These are phyloP conservation scores for Sesia apiformis DNA, from an alignment of 2,888 invertebrate species.

Conservation along the genomic window DNA sequence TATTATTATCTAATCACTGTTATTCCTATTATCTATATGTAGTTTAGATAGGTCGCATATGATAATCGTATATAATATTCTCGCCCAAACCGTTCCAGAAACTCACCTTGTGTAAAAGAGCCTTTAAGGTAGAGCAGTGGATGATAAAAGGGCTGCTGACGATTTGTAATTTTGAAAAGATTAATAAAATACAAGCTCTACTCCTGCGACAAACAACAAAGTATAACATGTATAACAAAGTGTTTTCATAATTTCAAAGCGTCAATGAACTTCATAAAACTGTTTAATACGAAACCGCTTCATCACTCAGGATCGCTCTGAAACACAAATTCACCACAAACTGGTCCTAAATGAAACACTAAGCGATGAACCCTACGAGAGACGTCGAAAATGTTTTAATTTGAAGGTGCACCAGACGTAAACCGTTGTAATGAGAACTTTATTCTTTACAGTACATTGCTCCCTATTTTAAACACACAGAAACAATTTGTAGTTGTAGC, in stretches of 20 bases:
- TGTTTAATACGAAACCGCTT: neutral
- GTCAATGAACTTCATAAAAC: neutral
- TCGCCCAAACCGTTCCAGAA: too few relatives aligned
- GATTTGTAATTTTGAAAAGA: too few relatives aligned
- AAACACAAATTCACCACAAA: neutral
- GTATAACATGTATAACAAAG: neutral
- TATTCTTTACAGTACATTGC: neutral
- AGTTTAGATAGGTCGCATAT: too few relatives aligned
- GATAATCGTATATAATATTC: too few relatives aligned
- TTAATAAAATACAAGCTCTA: too few relatives aligned
- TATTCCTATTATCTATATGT: too few relatives aligned
- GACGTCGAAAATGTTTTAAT: conserved; percentile 1
- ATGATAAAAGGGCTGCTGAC: too few relatives aligned
- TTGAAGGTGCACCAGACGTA: conserved; percentile 1
- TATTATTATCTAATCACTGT: too few relatives aligned
- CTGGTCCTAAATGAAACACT: neutral
- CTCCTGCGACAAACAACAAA: neutral
- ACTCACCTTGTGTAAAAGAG: too few relatives aligned
- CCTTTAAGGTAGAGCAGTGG: too few relatives aligned
- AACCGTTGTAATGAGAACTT: conserved; percentile 1
- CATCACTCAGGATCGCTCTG: neutral
- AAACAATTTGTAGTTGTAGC: neutral
- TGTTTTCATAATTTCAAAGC: neutral
- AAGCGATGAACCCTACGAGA: neutral
- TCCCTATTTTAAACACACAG: neutral